A percentile compares a stretch with the other conserved stretches of the same genome.
Conservation (phyloP, 2,888 invertebrate genomes). For the Melolontha melolontha region DNA sequence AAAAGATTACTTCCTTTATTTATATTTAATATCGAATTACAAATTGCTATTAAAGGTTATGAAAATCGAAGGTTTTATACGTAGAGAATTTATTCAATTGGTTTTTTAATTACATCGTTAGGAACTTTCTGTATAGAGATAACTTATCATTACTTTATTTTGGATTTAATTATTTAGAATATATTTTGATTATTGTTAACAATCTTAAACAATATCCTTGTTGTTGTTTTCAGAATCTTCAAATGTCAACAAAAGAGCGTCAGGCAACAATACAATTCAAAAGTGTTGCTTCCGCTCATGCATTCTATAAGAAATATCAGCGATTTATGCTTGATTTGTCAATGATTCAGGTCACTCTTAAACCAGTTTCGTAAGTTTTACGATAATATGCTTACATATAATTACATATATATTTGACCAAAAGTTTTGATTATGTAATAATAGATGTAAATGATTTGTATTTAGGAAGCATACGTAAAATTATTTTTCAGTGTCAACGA, state of each 20-base stretch:
- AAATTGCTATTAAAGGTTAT: too few relatives aligned
- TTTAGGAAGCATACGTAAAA: not conserved
- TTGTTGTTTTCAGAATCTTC: slow-evolving; percentile 61
- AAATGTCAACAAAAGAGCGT: slow-evolving; percentile 61
- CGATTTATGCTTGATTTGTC: slow-evolving; percentile 70
- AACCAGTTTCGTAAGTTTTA: slow-evolving; percentile 42
- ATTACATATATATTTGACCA: slow-evolving; percentile 9
- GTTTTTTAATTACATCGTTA: not conserved
- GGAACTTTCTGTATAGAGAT: not conserved
- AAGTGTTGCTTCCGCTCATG: slow-evolving; percentile 68
- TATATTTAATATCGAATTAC: too few relatives aligned
- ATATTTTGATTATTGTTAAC: not conserved
- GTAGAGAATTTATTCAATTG: too few relatives aligned
- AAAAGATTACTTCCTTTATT: too few relatives aligned
- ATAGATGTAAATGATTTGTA: not conserved
- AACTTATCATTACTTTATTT: slow-evolving; percentile 28
- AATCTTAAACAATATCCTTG: slow-evolving; percentile 16
- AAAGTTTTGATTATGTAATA: not conserved
- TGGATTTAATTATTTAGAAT: slow-evolving; percentile 4
- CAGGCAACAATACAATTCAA: slow-evolving; percentile 68
- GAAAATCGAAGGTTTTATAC: too few relatives aligned
- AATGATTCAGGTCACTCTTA: slow-evolving; percentile 67
- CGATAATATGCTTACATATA: not conserved
- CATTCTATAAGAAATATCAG: slow-evolving; percentile 70
- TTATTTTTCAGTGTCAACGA: slow-evolving; percentile 21